Evolutionary conservation across 2,797 vertebrate species (phyloP).

Genomic region (Toxotes lorentzi): DNA sequence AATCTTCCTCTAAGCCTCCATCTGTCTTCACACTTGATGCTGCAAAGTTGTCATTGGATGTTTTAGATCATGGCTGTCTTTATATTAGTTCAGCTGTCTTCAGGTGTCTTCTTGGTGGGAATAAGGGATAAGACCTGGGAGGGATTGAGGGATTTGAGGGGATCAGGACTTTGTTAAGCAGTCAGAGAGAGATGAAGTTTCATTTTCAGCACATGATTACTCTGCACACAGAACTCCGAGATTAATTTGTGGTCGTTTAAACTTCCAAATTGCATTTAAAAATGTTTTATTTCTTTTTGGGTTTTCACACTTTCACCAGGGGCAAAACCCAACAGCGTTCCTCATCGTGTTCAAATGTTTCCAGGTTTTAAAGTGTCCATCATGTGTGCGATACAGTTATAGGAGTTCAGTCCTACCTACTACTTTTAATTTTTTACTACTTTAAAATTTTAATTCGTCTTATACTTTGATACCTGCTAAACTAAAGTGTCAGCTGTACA

Average conservation of each 20-base stretch:
- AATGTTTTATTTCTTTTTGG: background rate
- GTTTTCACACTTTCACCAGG: background rate
- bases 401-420: too few species aligned
- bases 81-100: slow-evolving; percentile 13
- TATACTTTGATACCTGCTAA: too few species aligned
- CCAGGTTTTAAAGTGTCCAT: background rate
- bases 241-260: background rate
- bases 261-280: background rate
- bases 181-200: slow-evolving; percentile 2
- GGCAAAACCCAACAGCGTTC: background rate
- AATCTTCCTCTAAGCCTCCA: background rate
- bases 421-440: too few species aligned
- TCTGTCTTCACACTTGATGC: slow-evolving; percentile 25
- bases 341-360: background rate
- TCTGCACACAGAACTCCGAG: background rate
- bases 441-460: too few species aligned
- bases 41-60: background rate
- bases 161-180: slow-evolving; percentile 18
- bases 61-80: slow-evolving; percentile 5
- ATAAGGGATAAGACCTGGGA: slow-evolving; percentile 2
- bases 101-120: background rate
- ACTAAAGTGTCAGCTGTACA: too few species aligned
- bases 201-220: background rate
- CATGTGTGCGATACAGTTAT: too few species aligned
- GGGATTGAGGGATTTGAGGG: slow-evolving; percentile 12